Percentiles rank a stretch among this genome's conserved stretches.
Conservation (phyloP, 2,113 vertebrate genomes). For the Piaya cayana region DNA sequence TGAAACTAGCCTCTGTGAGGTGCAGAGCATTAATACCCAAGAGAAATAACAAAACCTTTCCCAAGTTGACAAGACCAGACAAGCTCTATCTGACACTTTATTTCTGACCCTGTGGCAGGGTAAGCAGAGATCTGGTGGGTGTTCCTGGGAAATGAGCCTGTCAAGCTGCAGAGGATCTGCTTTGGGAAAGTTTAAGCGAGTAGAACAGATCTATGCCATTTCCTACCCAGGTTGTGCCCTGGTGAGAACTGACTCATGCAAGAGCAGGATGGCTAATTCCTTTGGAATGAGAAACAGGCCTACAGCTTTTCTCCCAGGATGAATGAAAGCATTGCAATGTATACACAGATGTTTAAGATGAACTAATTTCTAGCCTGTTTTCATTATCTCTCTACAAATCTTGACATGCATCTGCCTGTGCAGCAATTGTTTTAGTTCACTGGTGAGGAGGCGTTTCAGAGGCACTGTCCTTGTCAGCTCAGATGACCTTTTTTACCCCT, state of each 20-base stretch:
- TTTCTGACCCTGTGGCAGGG: neutral
- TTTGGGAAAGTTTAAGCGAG: neutral
- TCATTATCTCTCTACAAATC: neutral
- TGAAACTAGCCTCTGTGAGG: neutral
- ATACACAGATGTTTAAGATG: neutral
- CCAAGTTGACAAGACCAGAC: neutral
- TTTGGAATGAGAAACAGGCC: neutral
- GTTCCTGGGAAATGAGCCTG: neutral
- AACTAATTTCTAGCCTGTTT: neutral
- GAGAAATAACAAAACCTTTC: neutral
- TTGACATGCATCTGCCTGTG: neutral
- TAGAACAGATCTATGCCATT: fast-evolving
- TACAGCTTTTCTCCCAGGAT: neutral
- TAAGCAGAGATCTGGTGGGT: neutral
- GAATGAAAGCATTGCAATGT: neutral
- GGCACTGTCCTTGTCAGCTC: neutral
- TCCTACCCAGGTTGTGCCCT: neutral
- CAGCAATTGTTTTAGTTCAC: neutral
- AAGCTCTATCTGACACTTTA: neutral
- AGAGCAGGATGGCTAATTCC: neutral
- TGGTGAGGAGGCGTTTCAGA: neutral
- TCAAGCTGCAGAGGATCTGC: neutral
- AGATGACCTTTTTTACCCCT: neutral
- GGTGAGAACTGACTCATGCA: neutral
- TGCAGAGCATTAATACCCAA: neutral